A percentile compares a stretch with the other conserved stretches of the same genome.
Conservation (phyloP, 2,113 vertebrate species). For the Phrynocephalus versicolor region DNA sequence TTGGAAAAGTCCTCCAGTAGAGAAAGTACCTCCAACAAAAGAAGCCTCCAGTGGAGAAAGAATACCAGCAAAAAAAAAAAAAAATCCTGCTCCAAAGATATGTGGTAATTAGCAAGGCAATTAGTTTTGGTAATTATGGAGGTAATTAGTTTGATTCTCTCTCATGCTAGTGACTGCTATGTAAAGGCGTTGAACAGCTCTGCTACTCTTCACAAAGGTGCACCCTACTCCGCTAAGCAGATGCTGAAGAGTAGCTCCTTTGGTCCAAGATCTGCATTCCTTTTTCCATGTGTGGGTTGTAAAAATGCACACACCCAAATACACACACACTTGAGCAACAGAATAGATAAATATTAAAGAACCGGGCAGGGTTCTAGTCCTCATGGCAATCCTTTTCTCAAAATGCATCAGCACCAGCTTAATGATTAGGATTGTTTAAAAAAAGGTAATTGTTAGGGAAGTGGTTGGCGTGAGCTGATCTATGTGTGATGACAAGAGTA, state of each 20-base stretch:
- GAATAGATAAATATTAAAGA: background rate
- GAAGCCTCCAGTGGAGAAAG: background rate
- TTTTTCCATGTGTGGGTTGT: background rate
- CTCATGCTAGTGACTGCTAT: constrained; percentile 56
- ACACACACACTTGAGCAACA: background rate
- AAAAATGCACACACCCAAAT: too few species aligned
- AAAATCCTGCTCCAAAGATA: constrained; percentile 42
- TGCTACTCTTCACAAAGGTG: constrained; percentile 35
- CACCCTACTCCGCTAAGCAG: constrained; percentile 27
- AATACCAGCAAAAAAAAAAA: constrained; percentile 29
- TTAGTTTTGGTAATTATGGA: constrained; percentile 69
- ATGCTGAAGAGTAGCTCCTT: constrained; percentile 47
- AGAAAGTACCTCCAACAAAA: background rate
- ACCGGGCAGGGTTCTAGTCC: background rate
- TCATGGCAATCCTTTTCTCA: background rate
- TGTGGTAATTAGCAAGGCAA: constrained; percentile 64
- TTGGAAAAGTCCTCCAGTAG: background rate
- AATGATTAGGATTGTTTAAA: background rate
- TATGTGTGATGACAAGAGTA: background rate
- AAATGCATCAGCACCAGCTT: background rate
- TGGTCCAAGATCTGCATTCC: rapidly evolving
- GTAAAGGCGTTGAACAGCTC: constrained; percentile 7
- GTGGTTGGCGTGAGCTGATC: background rate
- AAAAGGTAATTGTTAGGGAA: background rate
- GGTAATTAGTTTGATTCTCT: constrained; percentile 69